Percentiles rank a stretch among this genome's conserved stretches.
These are phyloP conservation scores for Drosophila kurseongensis DNA, from an alignment of 1,140 invertebrate genomes.

Conservation along the genomic window DNA sequence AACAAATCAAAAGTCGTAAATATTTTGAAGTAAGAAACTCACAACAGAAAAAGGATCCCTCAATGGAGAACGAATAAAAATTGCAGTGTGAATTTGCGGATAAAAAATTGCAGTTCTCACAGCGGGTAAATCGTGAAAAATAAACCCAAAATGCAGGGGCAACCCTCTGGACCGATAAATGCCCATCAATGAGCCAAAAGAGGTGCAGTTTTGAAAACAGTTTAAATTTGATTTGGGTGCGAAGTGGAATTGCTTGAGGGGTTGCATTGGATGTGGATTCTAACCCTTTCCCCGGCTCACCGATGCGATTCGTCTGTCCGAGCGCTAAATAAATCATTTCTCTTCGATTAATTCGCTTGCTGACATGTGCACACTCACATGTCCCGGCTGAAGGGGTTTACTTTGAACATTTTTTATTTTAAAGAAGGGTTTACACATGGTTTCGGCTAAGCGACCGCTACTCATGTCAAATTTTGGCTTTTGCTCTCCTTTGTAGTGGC, in stretches of 20 bases:
- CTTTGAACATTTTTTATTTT: constrained; percentile 6
- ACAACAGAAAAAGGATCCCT: constrained; percentile 37
- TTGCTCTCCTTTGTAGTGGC: constrained; percentile 84
- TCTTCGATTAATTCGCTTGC: constrained; percentile 84
- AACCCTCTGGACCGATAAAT: constrained; percentile 61
- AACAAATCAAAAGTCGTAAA: constrained; percentile 68
- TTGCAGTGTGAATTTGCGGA: constrained; percentile 58
- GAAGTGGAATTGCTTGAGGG: constrained; percentile 6
- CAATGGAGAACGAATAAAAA: constrained; percentile 47
- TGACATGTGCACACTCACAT: constrained; percentile 73
- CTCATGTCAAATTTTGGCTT: constrained; percentile 84
- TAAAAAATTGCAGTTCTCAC: constrained; percentile 49
- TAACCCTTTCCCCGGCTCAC: constrained; percentile 67
- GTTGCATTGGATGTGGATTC: constrained; percentile 18
- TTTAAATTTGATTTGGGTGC: constrained; percentile 83
- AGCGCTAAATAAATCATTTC: constrained; percentile 84
- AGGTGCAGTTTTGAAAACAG: constrained; percentile 79
- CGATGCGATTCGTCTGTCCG: constrained; percentile 51
- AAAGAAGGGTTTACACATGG: constrained; percentile 58
- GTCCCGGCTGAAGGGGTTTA: constrained; percentile 39
- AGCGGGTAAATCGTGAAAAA: constrained; percentile 42
- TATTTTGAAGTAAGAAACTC: constrained; percentile 68
- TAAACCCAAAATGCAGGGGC: constrained; percentile 46
- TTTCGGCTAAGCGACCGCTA: constrained; percentile 70
- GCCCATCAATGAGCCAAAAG: constrained; percentile 66